Base-by-base conservation (phyloP, 2,888 invertebrate species). In the Pecten maximus region DNA sequence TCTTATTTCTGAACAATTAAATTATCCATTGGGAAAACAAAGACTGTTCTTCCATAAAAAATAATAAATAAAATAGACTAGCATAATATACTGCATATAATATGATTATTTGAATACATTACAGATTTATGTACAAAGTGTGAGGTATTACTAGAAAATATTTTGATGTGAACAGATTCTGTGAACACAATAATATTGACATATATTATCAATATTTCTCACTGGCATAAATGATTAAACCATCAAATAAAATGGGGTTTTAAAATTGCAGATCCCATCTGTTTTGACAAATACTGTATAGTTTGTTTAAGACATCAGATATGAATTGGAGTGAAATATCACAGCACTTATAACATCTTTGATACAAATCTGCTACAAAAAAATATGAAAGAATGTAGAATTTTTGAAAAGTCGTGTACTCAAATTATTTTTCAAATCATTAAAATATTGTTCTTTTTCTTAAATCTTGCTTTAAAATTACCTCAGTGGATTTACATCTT, bases 21-120 rank as follows among this genome's bases (percentile, higher is more conserved):
- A 74, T 74, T 15, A 74, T 74, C 74, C 35, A 35, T 10, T 12
- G 28, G 74, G 15, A 74, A 74, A 74, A 74, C 10, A 74, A 35
- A 44, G 15, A 74, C 8, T 74, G 74, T 35, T 74, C 74, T 74
- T 74, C 74, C 74, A 74, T 35, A 15, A 35, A 44, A 74, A 74
- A 74, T 74, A 74, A 74, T 74, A 74, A 74, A 74, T 74, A 74
- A 74, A 74, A 74, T 54, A 35, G 74, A 74, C 74, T 74, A 74
- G 74, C 74, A 74, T 74, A 74, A 3, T 74, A 74, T 74, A 74
- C 74, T 74, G 74, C 12, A 54, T 54, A 12, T 74, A 74, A 6
- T 35, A 28, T 74, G 28, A 35, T 74, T 28, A 28, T 35, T 74
- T 3, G 74, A 74, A 28, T 74, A 74, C 74, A 35, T 74, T 74